Evolutionary conservation across 2,113 vertebrate species (phyloP).

Genomic region (Talpa occidentalis): DNA sequence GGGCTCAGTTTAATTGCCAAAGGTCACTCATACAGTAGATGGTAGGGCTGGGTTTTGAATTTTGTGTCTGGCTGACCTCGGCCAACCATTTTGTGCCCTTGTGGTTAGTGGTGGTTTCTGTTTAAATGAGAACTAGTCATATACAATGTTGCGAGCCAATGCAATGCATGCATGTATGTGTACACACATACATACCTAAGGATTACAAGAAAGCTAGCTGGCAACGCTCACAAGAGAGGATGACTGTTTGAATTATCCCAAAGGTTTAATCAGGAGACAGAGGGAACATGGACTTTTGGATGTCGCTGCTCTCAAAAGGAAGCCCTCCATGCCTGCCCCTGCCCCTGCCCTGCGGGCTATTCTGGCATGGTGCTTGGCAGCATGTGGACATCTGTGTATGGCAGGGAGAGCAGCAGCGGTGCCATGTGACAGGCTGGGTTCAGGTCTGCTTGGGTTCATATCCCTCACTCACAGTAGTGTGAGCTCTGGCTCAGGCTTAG

Average conservation of each 20-base stretch:
- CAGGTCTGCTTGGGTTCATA: background rate
- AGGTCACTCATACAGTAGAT: background rate
- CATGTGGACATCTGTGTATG: background rate
- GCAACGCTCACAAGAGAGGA: background rate
- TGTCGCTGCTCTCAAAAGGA: background rate
- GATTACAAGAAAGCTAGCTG: background rate
- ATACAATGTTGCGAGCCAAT: no score
- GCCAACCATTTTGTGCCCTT: background rate
- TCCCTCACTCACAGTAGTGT: background rate
- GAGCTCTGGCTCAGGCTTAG: background rate
- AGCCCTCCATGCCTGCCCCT: conserved; percentile 47
- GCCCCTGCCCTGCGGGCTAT: no score
- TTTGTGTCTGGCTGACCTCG: background rate
- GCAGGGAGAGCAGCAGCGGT: background rate
- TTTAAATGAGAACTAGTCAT: background rate
- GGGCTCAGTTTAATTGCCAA: background rate
- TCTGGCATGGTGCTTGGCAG: conserved; percentile 10
- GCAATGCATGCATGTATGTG: no score
- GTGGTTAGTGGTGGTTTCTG: background rate
- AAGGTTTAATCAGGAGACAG: background rate
- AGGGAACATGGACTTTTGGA: background rate
- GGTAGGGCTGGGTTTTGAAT: background rate
- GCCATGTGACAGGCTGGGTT: background rate
- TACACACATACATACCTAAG: no score
- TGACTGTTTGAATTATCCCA: background rate